These are phyloP conservation scores for Diabrotica balteata DNA, from an alignment of 2,888 invertebrate genomes.

Conservation along the genomic window DNA sequence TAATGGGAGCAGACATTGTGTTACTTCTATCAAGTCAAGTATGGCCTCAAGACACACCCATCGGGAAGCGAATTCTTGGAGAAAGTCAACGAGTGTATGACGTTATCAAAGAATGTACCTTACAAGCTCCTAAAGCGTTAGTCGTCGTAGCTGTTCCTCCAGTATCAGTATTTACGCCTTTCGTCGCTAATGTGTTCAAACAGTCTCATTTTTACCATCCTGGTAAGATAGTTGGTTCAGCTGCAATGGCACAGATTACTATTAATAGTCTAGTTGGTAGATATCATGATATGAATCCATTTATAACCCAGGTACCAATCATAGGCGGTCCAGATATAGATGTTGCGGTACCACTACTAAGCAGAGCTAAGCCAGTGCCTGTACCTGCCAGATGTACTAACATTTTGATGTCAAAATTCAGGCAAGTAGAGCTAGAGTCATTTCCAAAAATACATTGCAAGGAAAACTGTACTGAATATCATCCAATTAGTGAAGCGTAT, in stretches of 20 bases:
- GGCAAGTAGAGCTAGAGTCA: conserved; percentile 39
- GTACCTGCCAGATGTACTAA: conserved; percentile 16
- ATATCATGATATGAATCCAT: conserved; percentile 65
- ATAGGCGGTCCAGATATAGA: conserved; percentile 70
- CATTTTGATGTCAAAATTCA: conserved; percentile 39
- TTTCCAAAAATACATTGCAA: conserved; percentile 40
- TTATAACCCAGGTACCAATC: conserved; percentile 68
- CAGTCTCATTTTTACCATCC: conserved; percentile 58
- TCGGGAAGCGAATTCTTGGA: conserved; percentile 46
- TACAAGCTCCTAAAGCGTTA: conserved; percentile 65
- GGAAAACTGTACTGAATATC: conserved; percentile 34
- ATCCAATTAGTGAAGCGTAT: conserved; percentile 45
- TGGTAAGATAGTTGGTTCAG: conserved; percentile 55
- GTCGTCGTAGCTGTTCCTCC: conserved; percentile 64
- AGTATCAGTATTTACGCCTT: conserved; percentile 65
- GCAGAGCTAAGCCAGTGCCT: conserved; percentile 63
- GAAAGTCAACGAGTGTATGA: conserved; percentile 52
- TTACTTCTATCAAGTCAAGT: conserved; percentile 45
- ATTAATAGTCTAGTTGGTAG: conserved; percentile 70
- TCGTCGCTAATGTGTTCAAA: conserved; percentile 61
- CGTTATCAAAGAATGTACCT: conserved; percentile 61
- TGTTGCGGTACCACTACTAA: conserved; percentile 71
- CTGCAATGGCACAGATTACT: conserved; percentile 59
- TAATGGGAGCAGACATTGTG: conserved; percentile 56
- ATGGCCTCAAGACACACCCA: conserved; percentile 35